Conservation (phyloP, 2,797 vertebrate species). For the Ptychadena robeensis region DNA sequence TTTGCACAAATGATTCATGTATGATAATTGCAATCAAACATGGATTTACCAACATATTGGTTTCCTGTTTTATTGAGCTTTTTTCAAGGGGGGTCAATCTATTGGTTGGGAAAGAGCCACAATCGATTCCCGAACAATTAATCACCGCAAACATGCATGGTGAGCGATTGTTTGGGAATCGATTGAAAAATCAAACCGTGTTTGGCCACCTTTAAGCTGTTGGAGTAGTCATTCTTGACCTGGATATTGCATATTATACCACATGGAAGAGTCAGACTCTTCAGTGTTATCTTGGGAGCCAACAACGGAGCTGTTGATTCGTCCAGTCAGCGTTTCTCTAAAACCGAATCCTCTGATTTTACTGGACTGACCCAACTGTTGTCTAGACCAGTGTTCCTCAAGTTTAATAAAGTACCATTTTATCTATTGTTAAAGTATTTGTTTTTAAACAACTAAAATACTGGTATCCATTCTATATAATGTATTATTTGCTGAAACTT, state of each 20-base stretch:
- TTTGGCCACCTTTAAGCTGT: too few relatives aligned
- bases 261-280: neutral
- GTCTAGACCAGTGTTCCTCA: neutral
- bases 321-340: neutral
- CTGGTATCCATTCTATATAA: neutral
- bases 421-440: neutral
- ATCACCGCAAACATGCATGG: too few relatives aligned
- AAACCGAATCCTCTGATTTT: neutral
- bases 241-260: neutral
- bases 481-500: neutral
- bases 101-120: too few relatives aligned
- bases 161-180: too few relatives aligned
- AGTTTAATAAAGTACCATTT: neutral
- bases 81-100: too few relatives aligned
- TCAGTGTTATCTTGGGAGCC: neutral
- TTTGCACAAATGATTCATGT: too few relatives aligned
- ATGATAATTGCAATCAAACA: too few relatives aligned
- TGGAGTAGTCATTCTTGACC: neutral
- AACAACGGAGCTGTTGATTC: neutral
- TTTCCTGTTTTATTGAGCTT: too few relatives aligned
- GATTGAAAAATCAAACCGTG: too few relatives aligned
- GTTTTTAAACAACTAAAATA: neutral
- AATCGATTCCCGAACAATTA: too few relatives aligned
- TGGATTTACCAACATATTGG: too few relatives aligned
- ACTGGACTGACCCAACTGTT: neutral